Evolutionary conservation across 2,888 invertebrate species (phyloP).

Genomic region (Odontothrips loti): DNA sequence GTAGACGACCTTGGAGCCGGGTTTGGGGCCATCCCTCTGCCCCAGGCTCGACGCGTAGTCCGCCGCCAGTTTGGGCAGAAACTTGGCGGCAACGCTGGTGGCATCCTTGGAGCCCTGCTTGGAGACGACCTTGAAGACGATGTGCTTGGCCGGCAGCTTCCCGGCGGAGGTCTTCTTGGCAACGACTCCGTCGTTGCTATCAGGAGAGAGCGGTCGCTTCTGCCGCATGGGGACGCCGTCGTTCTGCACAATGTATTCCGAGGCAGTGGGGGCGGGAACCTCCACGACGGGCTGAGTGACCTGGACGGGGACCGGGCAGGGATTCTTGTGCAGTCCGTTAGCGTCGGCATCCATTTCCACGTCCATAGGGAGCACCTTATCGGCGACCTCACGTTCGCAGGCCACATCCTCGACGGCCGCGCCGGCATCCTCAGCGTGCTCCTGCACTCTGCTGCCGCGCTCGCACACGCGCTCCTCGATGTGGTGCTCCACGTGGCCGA

Average conservation of each 20-base stretch:
- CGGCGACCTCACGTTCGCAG: neutral
- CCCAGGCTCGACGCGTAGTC: neutral
- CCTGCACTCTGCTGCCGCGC: neutral
- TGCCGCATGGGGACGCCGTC: neutral
- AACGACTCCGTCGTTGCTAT: neutral
- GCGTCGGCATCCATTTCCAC: no score
- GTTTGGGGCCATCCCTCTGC: neutral
- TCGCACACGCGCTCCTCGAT: neutral
- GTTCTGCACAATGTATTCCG: neutral
- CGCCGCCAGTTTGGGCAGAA: neutral
- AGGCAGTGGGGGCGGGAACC: no score
- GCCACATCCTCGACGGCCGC: neutral
- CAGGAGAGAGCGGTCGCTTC: neutral
- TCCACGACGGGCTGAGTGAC: no score
- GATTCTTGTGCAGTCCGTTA: no score
- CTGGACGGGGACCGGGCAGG: no score
- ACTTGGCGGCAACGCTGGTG: conserved; percentile 8
- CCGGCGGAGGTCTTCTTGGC: neutral
- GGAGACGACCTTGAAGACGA: neutral
- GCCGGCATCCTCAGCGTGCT: neutral
- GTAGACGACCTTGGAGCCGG: conserved; percentile 4
- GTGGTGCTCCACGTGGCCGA: neutral
- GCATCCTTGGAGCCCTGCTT: neutral
- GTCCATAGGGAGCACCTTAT: no score
- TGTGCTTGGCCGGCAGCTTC: neutral